Evolutionary conservation across 2,113 vertebrate species (phyloP), one percentile per base, ranked within the genome.

Genomic region (Gambusia affinis): DNA sequence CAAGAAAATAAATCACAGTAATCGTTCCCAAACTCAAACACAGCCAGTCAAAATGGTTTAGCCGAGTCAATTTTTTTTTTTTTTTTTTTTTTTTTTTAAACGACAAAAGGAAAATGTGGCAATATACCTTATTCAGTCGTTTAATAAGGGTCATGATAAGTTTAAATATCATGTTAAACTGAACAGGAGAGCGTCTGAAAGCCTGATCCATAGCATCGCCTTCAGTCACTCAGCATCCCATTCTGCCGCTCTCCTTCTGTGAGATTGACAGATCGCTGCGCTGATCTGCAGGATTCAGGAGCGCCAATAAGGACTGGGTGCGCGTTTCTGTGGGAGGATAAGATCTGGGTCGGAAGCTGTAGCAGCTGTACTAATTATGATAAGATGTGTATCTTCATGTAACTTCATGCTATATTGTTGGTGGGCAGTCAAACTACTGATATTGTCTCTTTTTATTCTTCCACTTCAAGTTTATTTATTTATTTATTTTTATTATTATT

Each of bases 141-240:
- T 57, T 60, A 69, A 61, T 44, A 62, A 67, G 64, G 72, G 71
- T 33, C 35, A 37, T 60, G 60, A 51, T 57, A 76, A 72, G 85
- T 69, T 57, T 60, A 80, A 77, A 67, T 72, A 67, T 81, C 88
- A 81, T 90, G 79, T 82, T 81, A 72, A 80, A 87, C 67, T 70
- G 76, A 37, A 77, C 70, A 75, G 64, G 81, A 64, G 72, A 54
- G 71, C 44, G 78, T 69, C 62, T 60, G 78, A 33, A 8, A 42
- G 73, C 62, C 76, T 79, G 84, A 83, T 84, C 87, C 80, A 89
- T 67, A 87, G 92, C 94, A 95, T 94, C 94, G 86, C 92, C 87
- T 82, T 92, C 88, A 86, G 68, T 76, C 85, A 88, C 79, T 57
- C 84, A 93, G 91, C 92, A 93, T 91, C 87, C 85, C 75, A 76